Evolutionary conservation across 1,140 invertebrate genomes (phyloP).

Genomic region (Monochamus saltuarius): DNA sequence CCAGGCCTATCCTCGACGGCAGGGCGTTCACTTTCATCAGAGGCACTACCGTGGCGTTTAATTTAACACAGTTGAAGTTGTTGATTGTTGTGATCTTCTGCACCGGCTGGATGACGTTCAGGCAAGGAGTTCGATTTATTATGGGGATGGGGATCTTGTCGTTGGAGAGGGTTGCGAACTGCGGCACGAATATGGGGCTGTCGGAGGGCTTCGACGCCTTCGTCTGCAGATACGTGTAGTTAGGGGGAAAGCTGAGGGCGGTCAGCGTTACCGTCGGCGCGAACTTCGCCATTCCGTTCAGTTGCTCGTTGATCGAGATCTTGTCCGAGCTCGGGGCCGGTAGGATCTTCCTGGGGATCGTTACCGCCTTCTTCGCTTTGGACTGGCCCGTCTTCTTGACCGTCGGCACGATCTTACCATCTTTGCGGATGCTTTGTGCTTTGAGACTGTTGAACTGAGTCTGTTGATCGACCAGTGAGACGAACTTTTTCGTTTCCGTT

Average conservation of each 20-base stretch:
- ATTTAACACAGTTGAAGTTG: constrained; percentile 49
- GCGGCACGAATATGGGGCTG: constrained; percentile 44
- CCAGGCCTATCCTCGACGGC: constrained; percentile 42
- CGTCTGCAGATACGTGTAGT: constrained; percentile 46
- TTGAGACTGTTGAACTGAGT: constrained; percentile 37
- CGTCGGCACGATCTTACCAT: neutral
- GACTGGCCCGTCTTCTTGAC: constrained; percentile 22
- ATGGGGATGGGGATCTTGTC: constrained; percentile 43
- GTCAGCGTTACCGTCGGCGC: constrained; percentile 44
- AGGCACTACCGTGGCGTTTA: constrained; percentile 50
- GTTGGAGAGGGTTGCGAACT: constrained; percentile 41
- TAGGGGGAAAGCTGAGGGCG: constrained; percentile 43
- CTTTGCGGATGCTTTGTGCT: constrained; percentile 14
- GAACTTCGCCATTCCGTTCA: constrained; percentile 34
- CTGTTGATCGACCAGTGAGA: constrained; percentile 31
- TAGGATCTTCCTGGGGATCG: constrained; percentile 48
- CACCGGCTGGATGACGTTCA: constrained; percentile 47
- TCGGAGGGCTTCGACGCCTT: constrained; percentile 48
- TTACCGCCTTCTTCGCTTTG: constrained; percentile 36
- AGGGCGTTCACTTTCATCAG: constrained; percentile 48
- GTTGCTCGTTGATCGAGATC: constrained; percentile 28
- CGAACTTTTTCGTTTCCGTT: constrained; percentile 4
- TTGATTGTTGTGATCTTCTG: constrained; percentile 44
- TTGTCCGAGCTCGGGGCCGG: constrained; percentile 46
- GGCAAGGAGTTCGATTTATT: constrained; percentile 41